A percentile compares a stretch with the other conserved stretches of the same genome.
phyloP scores from a whole-genome alignment of 2,797 vertebrate genomes.

The Margarornis squamiger region DNA sequence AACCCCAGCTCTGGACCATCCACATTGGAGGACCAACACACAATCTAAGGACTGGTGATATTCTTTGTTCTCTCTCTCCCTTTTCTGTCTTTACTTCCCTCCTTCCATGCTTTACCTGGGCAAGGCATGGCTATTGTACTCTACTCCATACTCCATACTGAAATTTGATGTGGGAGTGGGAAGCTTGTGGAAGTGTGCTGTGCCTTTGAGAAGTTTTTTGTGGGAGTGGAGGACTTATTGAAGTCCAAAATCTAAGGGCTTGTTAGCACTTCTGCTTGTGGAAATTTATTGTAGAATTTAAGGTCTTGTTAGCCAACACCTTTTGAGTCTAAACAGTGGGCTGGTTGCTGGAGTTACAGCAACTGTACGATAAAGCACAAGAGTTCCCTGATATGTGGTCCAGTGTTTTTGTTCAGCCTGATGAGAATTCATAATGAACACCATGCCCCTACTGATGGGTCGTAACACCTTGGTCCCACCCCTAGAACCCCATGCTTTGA shows the following conservation, averaged over 20 bases:
- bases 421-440: background rate
- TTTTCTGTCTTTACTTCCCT: background rate
- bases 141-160: background rate
- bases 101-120: background rate
- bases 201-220: background rate
- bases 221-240: background rate
- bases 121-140: too few relatives aligned
- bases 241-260: background rate
- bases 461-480: background rate
- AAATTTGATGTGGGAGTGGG: background rate
- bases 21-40: accelerated
- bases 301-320: background rate
- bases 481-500: background rate
- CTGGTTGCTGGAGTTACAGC: background rate
- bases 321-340: background rate
- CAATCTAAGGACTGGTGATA: background rate
- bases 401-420: background rate
- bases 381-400: background rate
- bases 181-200: background rate
- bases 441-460: background rate
- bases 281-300: background rate
- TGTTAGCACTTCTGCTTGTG: background rate
- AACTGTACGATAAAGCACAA: background rate
- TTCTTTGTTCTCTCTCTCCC: background rate
- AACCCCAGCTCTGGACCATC: background rate